Percentiles rank a stretch among this genome's conserved stretches.
These are phyloP conservation scores for Balanococcus diminutus DNA, from an alignment of 2,888 invertebrate genomes.

Conservation along the genomic window DNA sequence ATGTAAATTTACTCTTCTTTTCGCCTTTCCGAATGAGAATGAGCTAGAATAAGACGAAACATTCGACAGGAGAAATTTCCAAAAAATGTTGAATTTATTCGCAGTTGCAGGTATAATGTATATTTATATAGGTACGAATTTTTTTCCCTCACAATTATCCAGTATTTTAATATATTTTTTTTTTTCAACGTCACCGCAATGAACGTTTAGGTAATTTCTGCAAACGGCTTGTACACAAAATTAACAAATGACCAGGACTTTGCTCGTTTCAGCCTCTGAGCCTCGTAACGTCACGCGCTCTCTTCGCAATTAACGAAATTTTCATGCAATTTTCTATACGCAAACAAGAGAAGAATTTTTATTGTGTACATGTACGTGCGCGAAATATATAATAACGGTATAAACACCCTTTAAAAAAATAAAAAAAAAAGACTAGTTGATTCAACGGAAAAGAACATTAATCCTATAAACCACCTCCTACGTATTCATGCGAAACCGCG, in stretches of 20 bases:
- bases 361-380: slow-evolving; percentile 1
- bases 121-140: no score
- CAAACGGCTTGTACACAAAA: not conserved
- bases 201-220: not conserved
- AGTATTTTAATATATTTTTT: no score
- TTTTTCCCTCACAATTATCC: not conserved
- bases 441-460: slow-evolving; percentile 12
- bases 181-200: not conserved
- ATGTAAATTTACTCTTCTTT: not conserved
- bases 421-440: slow-evolving; percentile 13
- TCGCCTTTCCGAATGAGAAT: no score
- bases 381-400: slow-evolving; percentile 11
- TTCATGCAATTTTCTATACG: not conserved
- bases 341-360: slow-evolving; percentile 5
- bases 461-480: slow-evolving; percentile 8
- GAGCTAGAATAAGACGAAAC: no score
- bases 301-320: not conserved
- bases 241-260: not conserved
- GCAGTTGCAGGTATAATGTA: no score
- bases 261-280: not conserved
- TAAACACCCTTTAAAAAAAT: not conserved
- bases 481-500: slow-evolving; percentile 28
- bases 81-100: no score
- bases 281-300: not conserved
- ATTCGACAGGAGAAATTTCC: no score